These are phyloP conservation scores for Macropodus opercularis DNA, from an alignment of 2,797 vertebrate genomes.

Conservation along the genomic window DNA sequence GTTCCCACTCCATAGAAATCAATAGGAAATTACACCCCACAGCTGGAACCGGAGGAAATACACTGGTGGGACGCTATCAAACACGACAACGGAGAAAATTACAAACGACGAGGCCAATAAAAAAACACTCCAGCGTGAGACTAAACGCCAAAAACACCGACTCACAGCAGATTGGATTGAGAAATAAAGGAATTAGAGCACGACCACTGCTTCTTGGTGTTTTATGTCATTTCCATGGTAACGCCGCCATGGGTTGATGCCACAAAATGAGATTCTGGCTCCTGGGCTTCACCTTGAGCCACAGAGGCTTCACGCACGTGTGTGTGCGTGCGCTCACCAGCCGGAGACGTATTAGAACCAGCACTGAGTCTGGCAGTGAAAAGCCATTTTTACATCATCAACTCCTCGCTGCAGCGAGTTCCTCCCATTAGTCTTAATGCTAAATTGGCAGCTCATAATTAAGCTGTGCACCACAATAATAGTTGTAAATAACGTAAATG, in stretches of 20 bases:
- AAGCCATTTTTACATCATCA: no score
- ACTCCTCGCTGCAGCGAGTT: no score
- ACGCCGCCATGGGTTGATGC: background rate
- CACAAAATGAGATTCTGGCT: background rate
- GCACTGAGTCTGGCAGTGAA: no score
- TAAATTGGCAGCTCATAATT: no score
- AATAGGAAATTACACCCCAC: conserved; percentile 26
- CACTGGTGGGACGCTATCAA: conserved; percentile 3
- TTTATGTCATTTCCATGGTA: background rate
- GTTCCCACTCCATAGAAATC: conserved; percentile 16
- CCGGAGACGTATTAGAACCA: no score
- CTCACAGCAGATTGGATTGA: background rate
- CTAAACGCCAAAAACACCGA: background rate
- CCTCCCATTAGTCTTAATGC: no score
- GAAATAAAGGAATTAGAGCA: background rate
- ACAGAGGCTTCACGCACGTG: no score
- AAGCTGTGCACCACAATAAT: no score
- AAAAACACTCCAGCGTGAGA: background rate
- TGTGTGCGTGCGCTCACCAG: no score
- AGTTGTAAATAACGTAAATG: no score
- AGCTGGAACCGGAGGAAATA: conserved; percentile 28
- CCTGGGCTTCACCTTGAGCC: no score
- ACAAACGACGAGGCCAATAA: conserved; percentile 16
- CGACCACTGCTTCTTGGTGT: background rate
- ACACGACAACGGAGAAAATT: conserved; percentile 12